Evolutionary conservation across 30 jellyfish, hydroid and myxozoan species (phyloP).

Genomic region (Mastigias papua): DNA sequence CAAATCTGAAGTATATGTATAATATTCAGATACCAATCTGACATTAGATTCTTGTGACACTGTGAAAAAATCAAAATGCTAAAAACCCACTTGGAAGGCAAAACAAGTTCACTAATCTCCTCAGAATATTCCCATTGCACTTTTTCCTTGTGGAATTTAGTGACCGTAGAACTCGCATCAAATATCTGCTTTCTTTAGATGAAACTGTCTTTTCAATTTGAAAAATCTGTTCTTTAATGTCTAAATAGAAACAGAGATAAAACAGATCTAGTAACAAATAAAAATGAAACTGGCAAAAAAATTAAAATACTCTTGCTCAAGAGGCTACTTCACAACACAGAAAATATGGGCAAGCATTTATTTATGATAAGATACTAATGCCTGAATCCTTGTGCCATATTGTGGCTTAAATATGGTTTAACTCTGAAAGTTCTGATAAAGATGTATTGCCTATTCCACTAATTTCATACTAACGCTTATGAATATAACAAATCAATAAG

Average conservation of each 20-base stretch:
- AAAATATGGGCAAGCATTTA: no score
- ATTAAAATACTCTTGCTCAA: not conserved
- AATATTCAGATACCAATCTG: no score
- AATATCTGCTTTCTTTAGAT: constrained; percentile 83
- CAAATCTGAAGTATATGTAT: no score
- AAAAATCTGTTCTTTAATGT: constrained; percentile 88
- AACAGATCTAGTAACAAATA: not conserved
- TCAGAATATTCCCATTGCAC: constrained; percentile 74
- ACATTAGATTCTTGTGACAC: no score
- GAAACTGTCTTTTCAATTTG: constrained; percentile 90
- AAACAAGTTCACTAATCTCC: constrained; percentile 56
- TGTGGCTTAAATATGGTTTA: no score
- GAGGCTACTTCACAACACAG: not conserved
- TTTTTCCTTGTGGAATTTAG: constrained; percentile 87
- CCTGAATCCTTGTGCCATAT: not conserved
- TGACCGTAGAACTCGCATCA: constrained; percentile 86
- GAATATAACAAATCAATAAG: not conserved
- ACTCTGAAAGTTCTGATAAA: no score
- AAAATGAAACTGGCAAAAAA: not conserved
- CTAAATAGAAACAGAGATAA: constrained; percentile 42
- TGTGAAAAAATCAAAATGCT: not conserved
- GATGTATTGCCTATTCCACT: no score
- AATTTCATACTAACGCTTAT: no score
- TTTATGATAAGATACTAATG: not conserved
- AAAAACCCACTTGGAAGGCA: constrained; percentile 75